Percentiles rank a stretch among this genome's conserved stretches.
phyloP scores from a whole-genome alignment of 1,140 invertebrate species.

The Sitophilus oryzae region DNA sequence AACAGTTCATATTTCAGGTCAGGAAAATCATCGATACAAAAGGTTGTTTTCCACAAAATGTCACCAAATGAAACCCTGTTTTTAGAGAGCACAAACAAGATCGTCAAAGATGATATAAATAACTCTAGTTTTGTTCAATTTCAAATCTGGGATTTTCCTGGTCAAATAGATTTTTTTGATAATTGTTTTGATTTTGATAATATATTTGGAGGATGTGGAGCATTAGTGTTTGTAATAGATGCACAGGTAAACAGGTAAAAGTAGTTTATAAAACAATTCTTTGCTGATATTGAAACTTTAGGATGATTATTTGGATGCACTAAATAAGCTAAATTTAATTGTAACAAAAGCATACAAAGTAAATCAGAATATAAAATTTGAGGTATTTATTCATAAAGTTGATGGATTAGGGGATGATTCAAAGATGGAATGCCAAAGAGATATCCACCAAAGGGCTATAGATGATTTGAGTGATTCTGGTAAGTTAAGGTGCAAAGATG shows the following conservation, averaged over 20 bases:
- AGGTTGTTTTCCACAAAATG: constrained; percentile 99
- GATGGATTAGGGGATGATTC: constrained; percentile 98
- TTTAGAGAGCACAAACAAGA: constrained; percentile 96
- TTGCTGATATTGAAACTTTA: constrained; percentile 40
- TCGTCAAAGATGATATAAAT: constrained; percentile 95
- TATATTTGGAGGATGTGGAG: constrained; percentile 92
- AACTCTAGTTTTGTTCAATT: constrained; percentile 99
- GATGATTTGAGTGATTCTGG: constrained; percentile 90
- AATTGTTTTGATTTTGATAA: constrained; percentile 91
- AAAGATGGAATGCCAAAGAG: constrained; percentile 97
- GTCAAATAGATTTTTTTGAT: constrained; percentile 97
- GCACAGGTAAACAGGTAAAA: constrained; percentile 68
- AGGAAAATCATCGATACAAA: constrained; percentile 99
- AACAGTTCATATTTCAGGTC: constrained; percentile 61
- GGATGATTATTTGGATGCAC: constrained; percentile 95
- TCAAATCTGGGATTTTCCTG: constrained; percentile 99
- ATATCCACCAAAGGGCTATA: constrained; percentile 94
- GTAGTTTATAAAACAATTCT: constrained; percentile 29
- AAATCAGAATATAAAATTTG: constrained; percentile 95
- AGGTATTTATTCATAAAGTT: constrained; percentile 98
- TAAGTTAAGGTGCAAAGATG: no score
- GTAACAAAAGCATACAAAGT: constrained; percentile 94
- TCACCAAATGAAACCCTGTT: constrained; percentile 99
- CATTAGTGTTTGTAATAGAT: constrained; percentile 98
- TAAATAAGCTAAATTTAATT: constrained; percentile 86